Base-by-base conservation (phyloP, 37 sponge, comb jelly and placozoan genomes). In the Diacarnus erythraeanus region DNA sequence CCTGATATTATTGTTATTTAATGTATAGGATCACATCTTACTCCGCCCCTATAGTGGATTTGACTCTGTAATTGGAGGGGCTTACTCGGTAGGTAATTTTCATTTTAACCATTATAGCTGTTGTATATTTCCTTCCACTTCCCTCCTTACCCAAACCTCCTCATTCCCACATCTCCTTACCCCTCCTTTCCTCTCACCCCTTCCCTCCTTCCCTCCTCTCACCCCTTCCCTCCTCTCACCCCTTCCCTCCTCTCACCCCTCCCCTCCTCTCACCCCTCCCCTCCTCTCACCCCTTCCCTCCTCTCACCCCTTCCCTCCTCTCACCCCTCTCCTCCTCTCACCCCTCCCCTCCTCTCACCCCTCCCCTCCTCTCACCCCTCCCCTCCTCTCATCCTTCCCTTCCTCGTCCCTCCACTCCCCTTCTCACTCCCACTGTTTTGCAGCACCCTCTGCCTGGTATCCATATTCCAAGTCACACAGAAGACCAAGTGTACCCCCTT, bases 401-500 rank as follows among this genome's bases (percentile, higher is more conserved):
- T 33, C 23, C 63, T 36, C 30, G 21, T 9, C 9, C 38, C 61
- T n/a, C 43, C 77, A 9, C 38, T 1, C 63, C 9, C 63, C 61
- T 35, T 59, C 40, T 58, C 74, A 21, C 66, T 27, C n/a, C 56
- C 23, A 20, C 23, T n/a, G n/a, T n/a, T n/a, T n/a, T n/a, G n/a
- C 81, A 97, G 90, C 98, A 97, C 74, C 74, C 90, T 3, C 71
- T 97, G 3, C 91, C 90, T 6, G 59, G 42, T 29, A 74, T 97
- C 57, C 70, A 42, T 47, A 72, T 94, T 29, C 95, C 98, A 9
- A 68, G 63, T 22, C 95, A 97, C 85, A 79, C 84, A 3, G 83
- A 77, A 36, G 85, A 87, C 74, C 83, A 82, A 9, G 31, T 84
- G 70, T 97, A 94, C 71, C 95, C 95, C 18, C 44, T 92, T 23